Base-by-base conservation (phyloP, 2,113 vertebrate species). In the Apeltes quadracus region DNA sequence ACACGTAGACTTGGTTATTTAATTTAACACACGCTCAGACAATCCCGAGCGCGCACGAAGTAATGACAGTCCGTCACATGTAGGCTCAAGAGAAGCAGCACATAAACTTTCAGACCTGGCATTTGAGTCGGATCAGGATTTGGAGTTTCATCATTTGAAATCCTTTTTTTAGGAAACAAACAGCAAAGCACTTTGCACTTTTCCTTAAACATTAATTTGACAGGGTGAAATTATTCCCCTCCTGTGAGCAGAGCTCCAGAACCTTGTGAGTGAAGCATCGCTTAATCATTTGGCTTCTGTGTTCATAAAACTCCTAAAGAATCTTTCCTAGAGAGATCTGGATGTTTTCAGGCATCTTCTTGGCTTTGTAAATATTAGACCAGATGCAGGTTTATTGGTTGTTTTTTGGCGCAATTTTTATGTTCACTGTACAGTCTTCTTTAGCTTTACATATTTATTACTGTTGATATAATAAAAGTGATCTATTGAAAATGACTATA, bases 11-110 rank as follows among this genome's bases (percentile, higher is more conserved):
- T 59, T 69, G 13, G 32, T 65, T 50, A 27, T 62, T 64, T 51
- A 3, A 10, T 41, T 78, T 44, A 18, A 73, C 65, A 48, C 9
- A 53, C 2, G 73, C 83, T 83, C 59, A 78, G 89, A 89, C 84
- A 90, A 91, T 92, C 88, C 67, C 14, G 56, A 46, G 4, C 8
- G 20, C 34, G 75, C 23, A 16, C 54, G 8, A 65, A 22, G 13
- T 29, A 29, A 46, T 46, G 13, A 34, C 39, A 39, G 5, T 61
- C n/a, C 43, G 13, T 50, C 9, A 29, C 58, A 54, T 69, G 57
- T 72, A 22, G 32, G 22, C 23, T 58, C 1, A 65, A 57, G 7
- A 32, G 4, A 32, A 2, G 13, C 25, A 71, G 38, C 61, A 48
- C 11, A 32, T 22, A 68, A 22, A 61, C 14, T 32, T 43, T 67